Conservation (phyloP, 2,888 invertebrate species). For the Pandemis heparana region DNA sequence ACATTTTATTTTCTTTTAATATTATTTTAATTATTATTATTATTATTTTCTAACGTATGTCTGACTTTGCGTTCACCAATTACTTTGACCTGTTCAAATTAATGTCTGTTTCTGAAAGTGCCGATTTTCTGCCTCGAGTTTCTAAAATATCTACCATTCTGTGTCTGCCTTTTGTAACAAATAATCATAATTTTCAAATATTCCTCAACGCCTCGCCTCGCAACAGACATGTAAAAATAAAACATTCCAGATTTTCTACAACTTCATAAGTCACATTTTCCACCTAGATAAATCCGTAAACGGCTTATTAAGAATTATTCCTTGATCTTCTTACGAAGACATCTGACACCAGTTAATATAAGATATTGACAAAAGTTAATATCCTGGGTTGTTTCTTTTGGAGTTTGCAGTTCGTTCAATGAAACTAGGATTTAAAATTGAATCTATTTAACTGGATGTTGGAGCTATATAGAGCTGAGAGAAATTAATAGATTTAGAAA, state of each 20-base stretch:
- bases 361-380: conserved; percentile 11
- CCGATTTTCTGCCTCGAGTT: too few relatives aligned
- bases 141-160: too few relatives aligned
- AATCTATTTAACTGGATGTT: neutral
- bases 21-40: too few relatives aligned
- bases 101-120: too few relatives aligned
- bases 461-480: too few relatives aligned
- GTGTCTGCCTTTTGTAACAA: too few relatives aligned
- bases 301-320: neutral
- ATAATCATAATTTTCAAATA: too few relatives aligned
- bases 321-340: neutral
- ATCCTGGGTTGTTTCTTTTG: conserved; percentile 1
- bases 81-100: too few relatives aligned
- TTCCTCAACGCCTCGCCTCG: neutral
- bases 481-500: too few relatives aligned
- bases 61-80: too few relatives aligned
- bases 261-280: neutral
- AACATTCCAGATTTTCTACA: neutral
- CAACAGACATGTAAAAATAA: neutral
- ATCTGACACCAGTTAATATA: neutral
- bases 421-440: neutral
- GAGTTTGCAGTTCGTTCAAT: neutral
- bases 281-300: neutral
- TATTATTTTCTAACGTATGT: too few relatives aligned
- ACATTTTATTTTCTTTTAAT: too few relatives aligned